Evolutionary conservation across 2,888 invertebrate genomes (phyloP).

Genomic region (Stramonita haemastoma): DNA sequence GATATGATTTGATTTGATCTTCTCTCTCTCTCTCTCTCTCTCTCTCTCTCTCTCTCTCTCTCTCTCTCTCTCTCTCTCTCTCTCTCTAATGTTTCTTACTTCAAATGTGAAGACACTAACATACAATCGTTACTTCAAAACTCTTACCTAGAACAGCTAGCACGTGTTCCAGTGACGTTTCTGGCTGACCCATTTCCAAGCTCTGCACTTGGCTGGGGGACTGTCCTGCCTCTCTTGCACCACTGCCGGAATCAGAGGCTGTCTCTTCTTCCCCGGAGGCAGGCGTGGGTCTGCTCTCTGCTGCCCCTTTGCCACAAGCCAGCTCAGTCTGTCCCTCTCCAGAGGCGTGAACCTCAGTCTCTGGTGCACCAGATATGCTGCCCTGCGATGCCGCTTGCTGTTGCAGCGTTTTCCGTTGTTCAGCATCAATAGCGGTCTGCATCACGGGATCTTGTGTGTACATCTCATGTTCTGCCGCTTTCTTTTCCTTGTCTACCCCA

Average conservation of each 20-base stretch:
- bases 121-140: no score
- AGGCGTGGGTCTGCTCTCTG: background rate
- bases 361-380: background rate
- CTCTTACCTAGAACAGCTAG: constrained; percentile 22
- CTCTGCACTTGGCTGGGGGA: background rate
- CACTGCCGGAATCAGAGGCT: background rate
- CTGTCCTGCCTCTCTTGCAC: background rate
- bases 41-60: no score
- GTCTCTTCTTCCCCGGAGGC: background rate
- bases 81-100: no score
- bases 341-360: background rate
- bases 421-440: background rate
- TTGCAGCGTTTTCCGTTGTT: background rate
- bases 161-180: constrained; percentile 1
- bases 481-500: background rate
- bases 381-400: background rate
- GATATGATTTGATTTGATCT: no score
- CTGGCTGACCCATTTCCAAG: background rate
- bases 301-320: background rate
- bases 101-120: no score
- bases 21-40: no score
- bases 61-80: no score
- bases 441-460: background rate
- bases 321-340: background rate
- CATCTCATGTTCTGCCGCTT: background rate